Evolutionary conservation across 1,140 invertebrate species (phyloP), one percentile per base, ranked within the genome.

Genomic region (Diorhabda elongata): DNA sequence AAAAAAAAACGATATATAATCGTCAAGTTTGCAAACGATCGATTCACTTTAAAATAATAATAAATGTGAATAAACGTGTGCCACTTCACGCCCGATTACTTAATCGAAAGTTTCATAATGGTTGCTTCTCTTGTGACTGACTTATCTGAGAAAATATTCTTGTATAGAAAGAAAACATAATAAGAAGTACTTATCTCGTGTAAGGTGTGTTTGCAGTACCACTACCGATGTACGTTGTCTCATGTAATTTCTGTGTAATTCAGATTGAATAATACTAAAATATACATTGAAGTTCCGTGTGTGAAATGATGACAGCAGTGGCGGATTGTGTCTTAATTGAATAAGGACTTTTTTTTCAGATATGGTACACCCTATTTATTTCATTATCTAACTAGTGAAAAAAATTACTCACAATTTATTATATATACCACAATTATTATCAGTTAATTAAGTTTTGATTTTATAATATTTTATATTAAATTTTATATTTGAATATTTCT

Each of bases 81-180:
- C 64, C 56, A 65, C 64, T 65, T 65, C 47, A 63, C 61, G 64
- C 52, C 44, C 42, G 45, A 65, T 65, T 65, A 56, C 64, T 65
- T 65, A 65, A 65, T n/a, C 47, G 45, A 41, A 43, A 9, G 52
- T 11, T 65, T 52, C 47, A 52, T n/a, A 52, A 52, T n/a, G 47
- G 4, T n/a, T n/a, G 47, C 47, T 52, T 52, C 6, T 52, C 47
- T 52, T 52, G 47, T 52, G 47, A n/a, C 47, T 52, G 47, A 6
- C n/a, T 3, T 6, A 52, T 52, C 47, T 52, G 47, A 52, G 47
- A 52, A 52, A 52, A 52, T 52, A 52, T 52, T n/a, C 47, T 6
- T n/a, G 47, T 52, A 52, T n/a, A 8, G 6, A 52, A 52, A 6
- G 47, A 52, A 52, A 52, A n/a, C 26, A 26, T 26, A 26, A 26